Evolutionary conservation across 35 echinoderm and acorn worm genomes (phyloP).

Genomic region (Apostichopus parvimensis): DNA sequence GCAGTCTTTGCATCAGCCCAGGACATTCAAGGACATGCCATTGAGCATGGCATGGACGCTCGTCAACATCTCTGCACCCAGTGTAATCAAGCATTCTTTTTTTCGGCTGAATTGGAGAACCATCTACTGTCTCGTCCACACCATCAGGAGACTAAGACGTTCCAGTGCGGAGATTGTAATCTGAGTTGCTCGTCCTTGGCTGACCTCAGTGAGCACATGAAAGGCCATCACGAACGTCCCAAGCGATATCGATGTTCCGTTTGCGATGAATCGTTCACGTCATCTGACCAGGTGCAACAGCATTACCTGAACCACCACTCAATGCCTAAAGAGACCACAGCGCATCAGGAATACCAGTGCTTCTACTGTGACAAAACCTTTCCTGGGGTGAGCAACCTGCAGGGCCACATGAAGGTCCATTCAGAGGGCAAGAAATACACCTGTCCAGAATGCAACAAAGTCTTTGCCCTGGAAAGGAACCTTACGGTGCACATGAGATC

Average conservation of each 20-base stretch:
- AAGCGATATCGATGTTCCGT: constrained; percentile 83
- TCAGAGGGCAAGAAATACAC: constrained; percentile 84
- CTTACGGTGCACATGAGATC: constrained; percentile 97
- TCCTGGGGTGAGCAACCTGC: constrained; percentile 80
- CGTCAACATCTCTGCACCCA: constrained; percentile 83
- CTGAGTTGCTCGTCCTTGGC: constrained; percentile 68
- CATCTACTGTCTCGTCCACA: constrained; percentile 81
- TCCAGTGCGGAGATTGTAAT: constrained; percentile 82
- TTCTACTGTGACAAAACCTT: constrained; percentile 81
- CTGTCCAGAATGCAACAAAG: constrained; percentile 88
- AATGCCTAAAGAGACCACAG: constrained; percentile 65
- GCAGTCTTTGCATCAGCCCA: constrained; percentile 84
- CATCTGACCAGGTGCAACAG: constrained; percentile 86
- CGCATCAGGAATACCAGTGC: constrained; percentile 75
- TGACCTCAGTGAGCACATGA: constrained; percentile 90
- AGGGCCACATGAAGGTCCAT: constrained; percentile 93
- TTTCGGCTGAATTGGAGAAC: constrained; percentile 88
- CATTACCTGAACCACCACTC: constrained; percentile 87
- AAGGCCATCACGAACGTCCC: constrained; percentile 58
- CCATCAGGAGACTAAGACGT: constrained; percentile 60
- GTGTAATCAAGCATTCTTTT: constrained; percentile 96
- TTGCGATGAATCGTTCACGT: constrained; percentile 85
- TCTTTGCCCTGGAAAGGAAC: constrained; percentile 81
- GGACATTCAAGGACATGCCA: constrained; percentile 96
- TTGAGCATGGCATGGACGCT: constrained; percentile 96